Conservation (phyloP, 2,797 vertebrate species). For the Myotis findleyi region DNA sequence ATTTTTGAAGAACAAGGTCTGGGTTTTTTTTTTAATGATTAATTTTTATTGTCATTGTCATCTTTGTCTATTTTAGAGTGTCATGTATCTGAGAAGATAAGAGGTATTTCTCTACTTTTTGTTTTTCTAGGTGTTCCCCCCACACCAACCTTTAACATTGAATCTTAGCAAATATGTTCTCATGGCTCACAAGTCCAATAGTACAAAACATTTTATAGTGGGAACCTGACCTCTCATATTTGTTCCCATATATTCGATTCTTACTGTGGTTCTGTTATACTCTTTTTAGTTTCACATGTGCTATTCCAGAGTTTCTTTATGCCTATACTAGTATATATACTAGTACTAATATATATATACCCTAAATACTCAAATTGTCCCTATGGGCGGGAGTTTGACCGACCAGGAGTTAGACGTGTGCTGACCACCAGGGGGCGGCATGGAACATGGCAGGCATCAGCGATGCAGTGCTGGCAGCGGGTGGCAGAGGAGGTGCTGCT, state of each 20-base stretch:
- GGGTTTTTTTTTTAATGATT: not conserved
- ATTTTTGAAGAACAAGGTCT: not conserved
- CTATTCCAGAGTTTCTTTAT: not conserved
- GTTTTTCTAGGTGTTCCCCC: not conserved
- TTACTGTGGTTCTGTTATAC: not conserved
- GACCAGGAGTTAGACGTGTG: too few species aligned
- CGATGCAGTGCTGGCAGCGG: too few species aligned
- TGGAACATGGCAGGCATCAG: too few species aligned
- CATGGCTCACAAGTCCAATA: not conserved
- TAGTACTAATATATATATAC: not conserved
- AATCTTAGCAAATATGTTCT: not conserved
- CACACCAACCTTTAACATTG: not conserved
- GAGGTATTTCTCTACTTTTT: not conserved
- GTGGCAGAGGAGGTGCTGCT: too few species aligned
- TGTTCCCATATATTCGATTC: not conserved
- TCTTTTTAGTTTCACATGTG: not conserved
- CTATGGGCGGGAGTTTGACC: too few species aligned
- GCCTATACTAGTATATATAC: not conserved
- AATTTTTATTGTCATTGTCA: not conserved
- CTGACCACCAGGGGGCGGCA: too few species aligned
- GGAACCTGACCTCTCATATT: not conserved
- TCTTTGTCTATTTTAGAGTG: conserved; percentile 2
- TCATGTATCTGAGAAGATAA: not conserved
- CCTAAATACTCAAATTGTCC: not conserved
- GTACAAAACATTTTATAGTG: not conserved